Percentiles rank a stretch among this genome's conserved stretches.
Evolutionary conservation across 1,140 invertebrate species (phyloP).

Genomic region (Cotesia vestalis): DNA sequence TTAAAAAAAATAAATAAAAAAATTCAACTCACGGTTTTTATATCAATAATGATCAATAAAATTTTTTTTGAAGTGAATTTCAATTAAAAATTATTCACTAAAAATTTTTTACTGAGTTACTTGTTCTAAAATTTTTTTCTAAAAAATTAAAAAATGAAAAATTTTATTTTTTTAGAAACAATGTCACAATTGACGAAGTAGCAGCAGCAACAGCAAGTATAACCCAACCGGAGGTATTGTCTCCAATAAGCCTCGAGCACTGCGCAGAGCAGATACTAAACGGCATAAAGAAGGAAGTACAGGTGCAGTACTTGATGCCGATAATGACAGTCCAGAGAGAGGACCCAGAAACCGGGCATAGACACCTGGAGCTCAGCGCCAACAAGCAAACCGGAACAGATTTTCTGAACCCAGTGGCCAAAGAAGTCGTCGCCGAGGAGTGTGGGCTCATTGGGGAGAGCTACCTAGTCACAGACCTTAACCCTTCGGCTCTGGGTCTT

Average conservation of each 20-base stretch:
- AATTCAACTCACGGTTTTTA: too few species aligned
- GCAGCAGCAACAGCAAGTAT: constrained; percentile 63
- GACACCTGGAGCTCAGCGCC: constrained; percentile 46
- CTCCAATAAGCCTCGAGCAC: constrained; percentile 60
- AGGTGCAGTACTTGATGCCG: constrained; percentile 66
- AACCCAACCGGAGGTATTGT: constrained; percentile 47
- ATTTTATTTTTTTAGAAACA: background rate
- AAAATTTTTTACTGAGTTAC: constrained; percentile 1
- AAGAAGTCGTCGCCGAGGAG: constrained; percentile 69
- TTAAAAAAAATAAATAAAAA: too few species aligned
- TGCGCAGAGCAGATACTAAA: constrained; percentile 67
- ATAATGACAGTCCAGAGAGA: constrained; percentile 50
- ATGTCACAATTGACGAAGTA: constrained; percentile 55
- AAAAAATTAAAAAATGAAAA: background rate
- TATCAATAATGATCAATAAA: too few species aligned
- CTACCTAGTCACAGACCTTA: constrained; percentile 68
- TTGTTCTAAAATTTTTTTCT: background rate
- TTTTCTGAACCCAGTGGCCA: constrained; percentile 70
- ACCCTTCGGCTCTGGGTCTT: constrained; percentile 64
- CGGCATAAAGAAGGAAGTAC: constrained; percentile 64
- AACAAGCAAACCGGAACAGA: constrained; percentile 65
- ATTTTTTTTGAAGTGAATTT: too few species aligned
- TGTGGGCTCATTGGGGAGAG: constrained; percentile 66
- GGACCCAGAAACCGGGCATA: constrained; percentile 44
- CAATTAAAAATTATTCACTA: too few species aligned